Evolutionary conservation across 1,140 invertebrate genomes (phyloP), one percentile per base, ranked within the genome.

Genomic region (Hypsibius dujardini): DNA sequence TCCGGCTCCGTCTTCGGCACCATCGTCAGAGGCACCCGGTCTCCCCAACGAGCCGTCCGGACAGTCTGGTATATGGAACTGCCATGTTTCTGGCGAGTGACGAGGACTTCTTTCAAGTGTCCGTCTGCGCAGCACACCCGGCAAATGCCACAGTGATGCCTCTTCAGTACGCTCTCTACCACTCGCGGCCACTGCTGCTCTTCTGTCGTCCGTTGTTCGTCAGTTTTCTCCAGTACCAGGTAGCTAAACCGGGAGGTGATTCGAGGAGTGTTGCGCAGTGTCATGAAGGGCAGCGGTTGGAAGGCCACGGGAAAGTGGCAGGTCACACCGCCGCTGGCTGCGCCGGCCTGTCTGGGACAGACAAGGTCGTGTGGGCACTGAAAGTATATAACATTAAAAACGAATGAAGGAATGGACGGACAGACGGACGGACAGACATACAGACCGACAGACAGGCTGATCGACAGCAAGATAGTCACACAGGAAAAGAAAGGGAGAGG

Each of bases 321-420:
- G 62, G 45, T 56, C 67, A 47, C 40, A 71, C 3, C n/a, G 12
- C 71, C 46, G 2, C 83, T 71, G 40, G 71, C 73, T 2, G 76
- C 79, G 73, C 85, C 79, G 47, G 74, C 72, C 69, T 84, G 84
- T 72, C 85, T 80, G 1, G 90, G 90, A 79, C 91, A 95, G 0
- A 77, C 72, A 12, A 79, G 76, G 73, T 92, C 86, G 77, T 92
- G 89, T 0, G 90, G 86, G 80, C 90, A 94, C 83, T 91, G 75
- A 76, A 81, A 80, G 69, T 73, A 12, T 74, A 74, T 72, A 46
- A 71, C 71, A 74, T 59, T 71, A 28, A 28, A 28, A 28, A 28
- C 28, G 28, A 28, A 28, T 28, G 28, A 28, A 28, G 28, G 28
- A 28, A 28, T 28, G 28, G 28, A 28, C 28, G 28, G 28, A 28